Evolutionary conservation across 2,113 vertebrate species (phyloP).

Genomic region (Neomonachus schauinslandi): DNA sequence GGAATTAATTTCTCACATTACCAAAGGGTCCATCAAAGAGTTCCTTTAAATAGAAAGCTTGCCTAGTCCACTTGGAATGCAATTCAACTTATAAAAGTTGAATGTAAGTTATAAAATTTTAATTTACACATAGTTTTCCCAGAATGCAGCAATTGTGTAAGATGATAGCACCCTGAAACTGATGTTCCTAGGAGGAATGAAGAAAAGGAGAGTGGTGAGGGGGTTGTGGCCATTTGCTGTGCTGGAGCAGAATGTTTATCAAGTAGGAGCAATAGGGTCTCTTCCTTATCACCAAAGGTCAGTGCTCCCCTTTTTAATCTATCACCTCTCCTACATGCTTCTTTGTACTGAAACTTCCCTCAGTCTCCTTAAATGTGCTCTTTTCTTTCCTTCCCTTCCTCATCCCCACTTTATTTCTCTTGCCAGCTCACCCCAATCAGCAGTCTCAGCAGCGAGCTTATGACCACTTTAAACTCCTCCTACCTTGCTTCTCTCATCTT

Average conservation of each 20-base stretch:
- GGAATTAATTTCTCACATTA: slow-evolving; percentile 59
- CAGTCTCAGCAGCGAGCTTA: not conserved
- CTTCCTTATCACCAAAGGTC: not conserved
- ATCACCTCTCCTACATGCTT: not conserved
- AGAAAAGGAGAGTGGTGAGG: not conserved
- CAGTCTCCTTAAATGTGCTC: not conserved
- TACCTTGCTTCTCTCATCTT: not conserved
- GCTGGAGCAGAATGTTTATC: not conserved
- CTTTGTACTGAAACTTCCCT: not conserved
- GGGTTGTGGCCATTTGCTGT: fast-evolving
- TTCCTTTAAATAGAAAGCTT: slow-evolving; percentile 71
- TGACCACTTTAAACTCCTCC: not conserved
- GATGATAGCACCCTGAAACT: not conserved
- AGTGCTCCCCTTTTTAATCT: not conserved
- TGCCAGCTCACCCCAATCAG: not conserved
- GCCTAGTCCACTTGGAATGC: not conserved
- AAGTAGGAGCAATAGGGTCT: fast-evolving
- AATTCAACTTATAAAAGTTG: slow-evolving; percentile 37
- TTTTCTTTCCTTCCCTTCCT: not conserved
- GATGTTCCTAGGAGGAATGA: not conserved
- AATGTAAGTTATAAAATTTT: slow-evolving; percentile 47
- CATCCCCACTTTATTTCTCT: not conserved
- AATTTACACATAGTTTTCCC: slow-evolving; percentile 19
- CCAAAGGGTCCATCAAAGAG: slow-evolving; percentile 32
- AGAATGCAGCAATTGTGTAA: not conserved